Base-by-base conservation (phyloP, 2,888 invertebrate genomes). In the Charanyca ferruginea region DNA sequence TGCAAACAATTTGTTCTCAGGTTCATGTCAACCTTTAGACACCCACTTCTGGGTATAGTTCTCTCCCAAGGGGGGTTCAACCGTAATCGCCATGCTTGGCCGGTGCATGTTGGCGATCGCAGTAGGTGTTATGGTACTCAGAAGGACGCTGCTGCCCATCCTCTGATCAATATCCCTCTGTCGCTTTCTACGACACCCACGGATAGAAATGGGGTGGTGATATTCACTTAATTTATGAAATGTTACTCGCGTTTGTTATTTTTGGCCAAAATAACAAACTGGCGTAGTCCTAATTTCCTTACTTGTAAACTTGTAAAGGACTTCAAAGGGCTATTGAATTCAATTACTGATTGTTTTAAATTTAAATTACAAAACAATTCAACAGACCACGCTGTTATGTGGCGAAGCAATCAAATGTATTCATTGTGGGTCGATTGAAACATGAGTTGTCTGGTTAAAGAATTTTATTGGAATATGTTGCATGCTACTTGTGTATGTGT, bases 341-440 rank as follows among this genome's bases (percentile, higher is more conserved):
- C 6, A 52, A 64, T 69, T 38, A 75, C 49, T 53, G 41, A 59
- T 68, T 63, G 63, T 55, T 75, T 69, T 51, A 22, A 59, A 75
- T 44, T 51, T 45, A 58, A 62, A 54, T 75, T 47, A 58, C 28
- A 9, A 44, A 73, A 52, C 42, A 60, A 52, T 60, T 60, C 16
- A 6, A 25, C n/a, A 41, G n/a, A 38, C 49, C 6, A 11, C 22
- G 38, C 18, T 45, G 1, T 60, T 20, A 44, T 60, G 44, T 22
- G 58, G 63, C 18, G 8, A 44, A 51, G 22, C 32, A 69, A 62
- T 68, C 35, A 58, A 64, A 44, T 42, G 18, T 51, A 41, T 44
- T 53, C 22, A 70, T 54, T 67, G 44, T 32, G 8, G 16, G 38
- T 47, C 32, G n/a, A 59, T 55, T 38, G 8, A 47, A 51, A 23